Percentiles rank a stretch among this genome's conserved stretches.
Evolutionary conservation across 1,140 invertebrate genomes (phyloP).

Genomic region (Mactra quadrangularis): DNA sequence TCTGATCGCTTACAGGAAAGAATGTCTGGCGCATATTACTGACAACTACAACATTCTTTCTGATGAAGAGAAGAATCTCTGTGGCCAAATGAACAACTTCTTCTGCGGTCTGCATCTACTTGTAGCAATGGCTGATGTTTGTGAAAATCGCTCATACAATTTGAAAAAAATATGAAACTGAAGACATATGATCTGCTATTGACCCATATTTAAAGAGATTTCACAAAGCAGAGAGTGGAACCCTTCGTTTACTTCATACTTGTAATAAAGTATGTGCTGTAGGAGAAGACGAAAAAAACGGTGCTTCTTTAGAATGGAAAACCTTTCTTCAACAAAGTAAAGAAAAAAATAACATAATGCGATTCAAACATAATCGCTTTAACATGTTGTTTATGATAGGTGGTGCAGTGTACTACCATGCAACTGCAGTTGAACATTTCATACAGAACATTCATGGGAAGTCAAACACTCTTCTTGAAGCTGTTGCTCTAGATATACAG

Average conservation of each 20-base stretch:
- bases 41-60: conserved; percentile 12
- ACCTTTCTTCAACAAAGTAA: conserved; percentile 1
- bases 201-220: background rate
- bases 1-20: too few species aligned
- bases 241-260: conserved; percentile 33
- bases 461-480: conserved; percentile 37
- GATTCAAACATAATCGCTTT: conserved; percentile 54
- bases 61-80: conserved; percentile 31
- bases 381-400: conserved; percentile 61
- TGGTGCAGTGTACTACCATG: conserved; percentile 30
- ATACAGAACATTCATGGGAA: conserved; percentile 22
- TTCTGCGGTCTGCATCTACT: conserved; percentile 60
- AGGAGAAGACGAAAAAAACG: conserved; percentile 61
- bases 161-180: conserved; percentile 24
- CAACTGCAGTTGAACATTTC: conserved; percentile 1
- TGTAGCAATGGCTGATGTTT: conserved; percentile 53
- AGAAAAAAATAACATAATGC: conserved; percentile 23
- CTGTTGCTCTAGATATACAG: conserved; percentile 42
- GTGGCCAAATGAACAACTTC: conserved; percentile 45
- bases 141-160: conserved; percentile 19
- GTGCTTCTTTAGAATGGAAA: background rate
- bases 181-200: background rate
- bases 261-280: conserved; percentile 37
- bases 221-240: conserved; percentile 41
- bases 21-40: background rate